Evolutionary conservation across 2,113 vertebrate genomes (phyloP).

Genomic region (Enhydra lutris): DNA sequence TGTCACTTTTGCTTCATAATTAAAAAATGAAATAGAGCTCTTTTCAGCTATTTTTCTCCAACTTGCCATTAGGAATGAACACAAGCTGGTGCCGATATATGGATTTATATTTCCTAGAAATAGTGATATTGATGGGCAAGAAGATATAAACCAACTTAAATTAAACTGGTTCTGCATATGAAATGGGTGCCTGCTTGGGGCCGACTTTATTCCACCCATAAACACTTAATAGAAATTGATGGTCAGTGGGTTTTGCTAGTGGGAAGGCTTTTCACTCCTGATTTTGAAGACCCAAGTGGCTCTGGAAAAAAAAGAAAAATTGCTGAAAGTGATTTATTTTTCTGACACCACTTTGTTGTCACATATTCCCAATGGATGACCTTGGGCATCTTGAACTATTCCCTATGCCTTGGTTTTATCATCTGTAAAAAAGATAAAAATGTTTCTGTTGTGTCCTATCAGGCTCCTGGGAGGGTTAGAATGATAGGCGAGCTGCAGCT

Average conservation of each 20-base stretch:
- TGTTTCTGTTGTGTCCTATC: not conserved
- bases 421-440: not conserved
- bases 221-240: constrained; percentile 13
- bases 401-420: not conserved
- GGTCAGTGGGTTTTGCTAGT: not conserved
- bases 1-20: constrained; percentile 69
- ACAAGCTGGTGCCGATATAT: not conserved
- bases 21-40: constrained; percentile 56
- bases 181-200: not conserved
- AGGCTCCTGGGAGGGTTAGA: not conserved
- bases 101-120: constrained; percentile 59
- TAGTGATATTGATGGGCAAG: not conserved
- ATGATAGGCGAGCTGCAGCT: not conserved
- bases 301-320: not conserved
- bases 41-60: constrained; percentile 52
- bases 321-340: not conserved
- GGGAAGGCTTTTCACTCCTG: not conserved
- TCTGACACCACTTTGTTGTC: not conserved
- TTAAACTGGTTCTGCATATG: not conserved
- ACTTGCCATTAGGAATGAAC: not conserved
- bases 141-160: constrained; percentile 53
- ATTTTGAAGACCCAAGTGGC: not conserved
- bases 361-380: not conserved
- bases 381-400: not conserved
- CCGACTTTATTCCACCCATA: constrained; percentile 26